Evolutionary conservation across 2,797 vertebrate genomes (phyloP).

Genomic region (Coracias cyanogaster): DNA sequence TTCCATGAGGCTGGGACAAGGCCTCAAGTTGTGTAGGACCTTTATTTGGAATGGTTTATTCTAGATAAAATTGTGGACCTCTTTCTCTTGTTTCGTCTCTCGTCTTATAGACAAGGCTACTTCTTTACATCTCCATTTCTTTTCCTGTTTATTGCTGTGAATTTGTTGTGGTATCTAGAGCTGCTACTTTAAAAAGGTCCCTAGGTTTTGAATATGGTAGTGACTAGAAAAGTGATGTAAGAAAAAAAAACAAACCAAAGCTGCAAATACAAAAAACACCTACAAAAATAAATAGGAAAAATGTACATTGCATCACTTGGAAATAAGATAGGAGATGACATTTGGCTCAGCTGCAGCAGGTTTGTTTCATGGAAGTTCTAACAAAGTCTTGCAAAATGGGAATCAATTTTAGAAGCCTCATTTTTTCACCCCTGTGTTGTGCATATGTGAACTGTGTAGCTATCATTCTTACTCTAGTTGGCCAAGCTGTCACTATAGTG

Average conservation of each 20-base stretch:
- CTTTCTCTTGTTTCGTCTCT: neutral
- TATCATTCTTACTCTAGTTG: neutral
- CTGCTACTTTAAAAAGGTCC: neutral
- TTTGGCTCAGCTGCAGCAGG: neutral
- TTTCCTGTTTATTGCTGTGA: neutral
- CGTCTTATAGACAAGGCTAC: neutral
- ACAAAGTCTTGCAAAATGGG: neutral
- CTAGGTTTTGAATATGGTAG: neutral
- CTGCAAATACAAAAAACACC: rapidly evolving
- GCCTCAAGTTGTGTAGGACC: neutral
- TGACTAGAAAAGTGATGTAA: neutral
- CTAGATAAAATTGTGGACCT: neutral
- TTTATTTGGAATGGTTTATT: neutral
- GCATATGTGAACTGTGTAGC: neutral
- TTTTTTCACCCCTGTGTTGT: neutral
- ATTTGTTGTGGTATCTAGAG: neutral
- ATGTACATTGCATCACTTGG: neutral
- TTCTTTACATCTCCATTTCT: neutral
- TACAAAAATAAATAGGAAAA: neutral
- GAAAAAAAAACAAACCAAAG: neutral
- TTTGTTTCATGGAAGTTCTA: neutral
- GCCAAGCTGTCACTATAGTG: neutral
- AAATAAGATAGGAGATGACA: neutral
- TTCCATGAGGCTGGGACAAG: neutral
- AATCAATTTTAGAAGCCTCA: neutral